A percentile compares a stretch with the other conserved stretches of the same genome.
phyloP scores from a whole-genome alignment of 2,797 vertebrate genomes.

The Dromococcyx pavoninus region DNA sequence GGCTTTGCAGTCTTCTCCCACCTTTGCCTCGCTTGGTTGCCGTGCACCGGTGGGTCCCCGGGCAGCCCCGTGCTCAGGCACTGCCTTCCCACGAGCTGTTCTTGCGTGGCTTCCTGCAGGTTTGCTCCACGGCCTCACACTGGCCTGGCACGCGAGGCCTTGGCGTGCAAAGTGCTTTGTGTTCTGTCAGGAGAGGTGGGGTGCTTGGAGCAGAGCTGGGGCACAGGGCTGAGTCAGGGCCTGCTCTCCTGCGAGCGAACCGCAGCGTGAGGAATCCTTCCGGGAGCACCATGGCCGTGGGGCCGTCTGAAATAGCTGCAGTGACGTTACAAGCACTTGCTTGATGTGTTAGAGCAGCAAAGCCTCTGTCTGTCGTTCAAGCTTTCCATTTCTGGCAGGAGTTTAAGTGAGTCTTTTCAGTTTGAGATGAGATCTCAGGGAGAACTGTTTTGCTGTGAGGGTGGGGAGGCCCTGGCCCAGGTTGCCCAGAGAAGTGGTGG shows the following conservation, averaged over 20 bases:
- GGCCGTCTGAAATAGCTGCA: background rate
- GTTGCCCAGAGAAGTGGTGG: no score
- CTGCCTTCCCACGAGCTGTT: background rate
- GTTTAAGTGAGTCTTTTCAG: background rate
- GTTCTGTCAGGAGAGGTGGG: background rate
- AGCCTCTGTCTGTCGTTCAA: background rate
- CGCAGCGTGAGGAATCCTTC: background rate
- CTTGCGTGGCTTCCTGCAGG: background rate
- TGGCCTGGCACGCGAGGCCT: background rate
- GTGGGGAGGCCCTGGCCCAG: no score
- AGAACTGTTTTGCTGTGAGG: no score
- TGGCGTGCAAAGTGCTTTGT: background rate
- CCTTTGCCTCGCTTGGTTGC: conserved; percentile 31
- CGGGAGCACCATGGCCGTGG: accelerated
- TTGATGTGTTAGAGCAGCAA: background rate
- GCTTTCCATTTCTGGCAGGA: background rate
- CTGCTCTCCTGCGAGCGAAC: background rate
- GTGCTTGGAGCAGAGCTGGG: background rate
- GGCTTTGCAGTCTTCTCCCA: conserved; percentile 55
- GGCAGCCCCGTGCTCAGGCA: background rate
- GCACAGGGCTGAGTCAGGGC: background rate
- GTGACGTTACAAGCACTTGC: background rate
- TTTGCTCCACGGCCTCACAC: background rate
- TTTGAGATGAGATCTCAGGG: no score
- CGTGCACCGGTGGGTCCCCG: background rate